Conservation (phyloP, 2,113 vertebrate genomes). For the Ptyas mucosa region DNA sequence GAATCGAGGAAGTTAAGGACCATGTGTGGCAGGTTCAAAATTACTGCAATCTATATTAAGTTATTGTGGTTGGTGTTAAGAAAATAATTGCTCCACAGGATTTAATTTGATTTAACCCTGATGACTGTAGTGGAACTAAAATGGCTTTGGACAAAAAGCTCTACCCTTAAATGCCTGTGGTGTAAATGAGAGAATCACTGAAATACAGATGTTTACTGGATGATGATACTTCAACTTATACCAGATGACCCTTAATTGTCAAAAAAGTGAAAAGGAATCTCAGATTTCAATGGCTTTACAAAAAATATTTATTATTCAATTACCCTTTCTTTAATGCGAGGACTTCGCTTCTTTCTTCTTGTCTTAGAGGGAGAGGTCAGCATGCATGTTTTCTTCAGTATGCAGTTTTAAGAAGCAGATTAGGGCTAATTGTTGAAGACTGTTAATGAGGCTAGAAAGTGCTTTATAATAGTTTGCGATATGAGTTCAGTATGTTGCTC, state of each 20-base stretch:
- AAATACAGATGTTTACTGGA: neutral
- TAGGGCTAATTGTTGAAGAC: constrained; percentile 53
- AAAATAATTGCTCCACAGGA: neutral
- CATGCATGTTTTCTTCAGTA: constrained; percentile 19
- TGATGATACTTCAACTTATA: neutral
- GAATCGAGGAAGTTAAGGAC: neutral
- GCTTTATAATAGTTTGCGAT: constrained; percentile 54
- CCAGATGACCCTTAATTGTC: neutral
- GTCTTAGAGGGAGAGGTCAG: constrained; percentile 33
- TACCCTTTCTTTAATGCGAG: constrained; percentile 16
- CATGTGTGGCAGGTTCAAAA: neutral
- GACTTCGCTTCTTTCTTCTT: constrained; percentile 34
- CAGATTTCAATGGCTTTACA: constrained; percentile 6
- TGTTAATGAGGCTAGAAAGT: constrained; percentile 55
- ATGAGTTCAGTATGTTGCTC: constrained; percentile 53
- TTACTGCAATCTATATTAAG: neutral
- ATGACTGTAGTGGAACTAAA: neutral
- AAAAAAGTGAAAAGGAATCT: neutral
- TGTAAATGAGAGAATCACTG: neutral
- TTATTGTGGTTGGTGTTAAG: neutral
- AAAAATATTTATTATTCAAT: neutral
- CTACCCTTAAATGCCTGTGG: neutral
- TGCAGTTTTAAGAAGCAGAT: constrained; percentile 53
- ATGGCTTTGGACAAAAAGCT: neutral
- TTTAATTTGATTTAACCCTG: neutral